A percentile compares a stretch with the other conserved stretches of the same genome.
Evolutionary conservation across 2,888 invertebrate genomes (phyloP).

Genomic region (Lasioglossum villosulum): DNA sequence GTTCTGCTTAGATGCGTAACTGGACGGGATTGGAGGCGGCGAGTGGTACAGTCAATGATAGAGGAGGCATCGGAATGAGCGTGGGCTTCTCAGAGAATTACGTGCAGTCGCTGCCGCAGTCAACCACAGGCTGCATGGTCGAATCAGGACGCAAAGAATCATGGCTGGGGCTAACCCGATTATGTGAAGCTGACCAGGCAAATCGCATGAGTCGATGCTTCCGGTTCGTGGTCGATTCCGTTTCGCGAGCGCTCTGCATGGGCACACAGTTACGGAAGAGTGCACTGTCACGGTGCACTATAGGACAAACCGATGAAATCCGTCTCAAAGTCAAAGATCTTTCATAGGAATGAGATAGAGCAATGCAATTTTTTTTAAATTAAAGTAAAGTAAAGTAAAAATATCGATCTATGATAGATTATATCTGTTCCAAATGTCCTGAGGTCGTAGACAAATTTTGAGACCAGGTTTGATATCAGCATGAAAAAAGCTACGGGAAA

Average conservation of each 20-base stretch:
- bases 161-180: background rate
- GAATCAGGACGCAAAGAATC: background rate
- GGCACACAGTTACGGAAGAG: too few relatives aligned
- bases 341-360: too few relatives aligned
- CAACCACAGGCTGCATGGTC: background rate
- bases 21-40: slow-evolving; percentile 10
- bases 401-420: too few relatives aligned
- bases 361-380: too few relatives aligned
- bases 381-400: too few relatives aligned
- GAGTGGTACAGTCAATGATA: background rate
- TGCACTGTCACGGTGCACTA: too few relatives aligned
- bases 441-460: too few relatives aligned
- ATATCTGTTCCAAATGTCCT: too few relatives aligned
- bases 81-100: background rate
- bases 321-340: too few relatives aligned
- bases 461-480: too few relatives aligned
- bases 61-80: slow-evolving; percentile 1
- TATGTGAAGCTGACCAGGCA: background rate
- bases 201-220: background rate
- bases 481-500: too few relatives aligned
- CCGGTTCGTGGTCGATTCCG: background rate
- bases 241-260: background rate
- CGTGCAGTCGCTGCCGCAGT: background rate
- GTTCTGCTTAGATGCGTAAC: slow-evolving; percentile 26
- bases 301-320: too few relatives aligned